Evolutionary conservation across 2,888 invertebrate genomes (phyloP).

Genomic region (Idaea straminata): DNA sequence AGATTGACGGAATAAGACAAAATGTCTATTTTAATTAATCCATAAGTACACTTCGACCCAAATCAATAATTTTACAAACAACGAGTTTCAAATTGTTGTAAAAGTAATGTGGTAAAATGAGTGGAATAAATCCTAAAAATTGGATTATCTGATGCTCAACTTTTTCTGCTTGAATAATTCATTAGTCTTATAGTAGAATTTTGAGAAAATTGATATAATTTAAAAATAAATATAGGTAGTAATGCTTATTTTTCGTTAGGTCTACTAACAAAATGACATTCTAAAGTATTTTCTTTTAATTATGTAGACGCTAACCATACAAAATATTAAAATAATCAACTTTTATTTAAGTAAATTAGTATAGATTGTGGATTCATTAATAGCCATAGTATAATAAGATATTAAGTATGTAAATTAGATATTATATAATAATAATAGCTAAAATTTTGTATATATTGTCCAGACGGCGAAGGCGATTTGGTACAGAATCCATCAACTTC

Average conservation of each 20-base stretch:
- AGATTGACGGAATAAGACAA: neutral
- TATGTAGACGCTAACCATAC: conserved; percentile 50
- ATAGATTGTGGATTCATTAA: neutral
- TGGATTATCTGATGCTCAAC: conserved; percentile 71
- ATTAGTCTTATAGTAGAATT: conserved; percentile 51
- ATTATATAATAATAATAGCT: neutral
- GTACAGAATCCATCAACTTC: neutral
- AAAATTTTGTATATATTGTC: neutral
- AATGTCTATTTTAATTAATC: neutral
- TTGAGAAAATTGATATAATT: conserved; percentile 39
- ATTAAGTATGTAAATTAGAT: neutral
- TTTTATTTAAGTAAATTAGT: conserved; percentile 6
- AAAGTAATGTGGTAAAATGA: conserved; percentile 53
- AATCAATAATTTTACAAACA: neutral
- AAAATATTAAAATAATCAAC: conserved; percentile 10
- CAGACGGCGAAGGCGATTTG: neutral
- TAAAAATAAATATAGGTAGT: conserved; percentile 36
- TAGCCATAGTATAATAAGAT: neutral
- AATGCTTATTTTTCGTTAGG: conserved; percentile 57
- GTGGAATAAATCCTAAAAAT: conserved; percentile 50
- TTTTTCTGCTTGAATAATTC: conserved; percentile 61
- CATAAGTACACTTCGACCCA: neutral
- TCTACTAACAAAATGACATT: conserved; percentile 45
- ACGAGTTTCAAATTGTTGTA: conserved; percentile 64
- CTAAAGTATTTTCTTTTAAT: conserved; percentile 50